Percentiles rank a stretch among this genome's conserved stretches.
Conservation (phyloP, 2,113 vertebrate species). For the Ceyx cyanopectus region DNA sequence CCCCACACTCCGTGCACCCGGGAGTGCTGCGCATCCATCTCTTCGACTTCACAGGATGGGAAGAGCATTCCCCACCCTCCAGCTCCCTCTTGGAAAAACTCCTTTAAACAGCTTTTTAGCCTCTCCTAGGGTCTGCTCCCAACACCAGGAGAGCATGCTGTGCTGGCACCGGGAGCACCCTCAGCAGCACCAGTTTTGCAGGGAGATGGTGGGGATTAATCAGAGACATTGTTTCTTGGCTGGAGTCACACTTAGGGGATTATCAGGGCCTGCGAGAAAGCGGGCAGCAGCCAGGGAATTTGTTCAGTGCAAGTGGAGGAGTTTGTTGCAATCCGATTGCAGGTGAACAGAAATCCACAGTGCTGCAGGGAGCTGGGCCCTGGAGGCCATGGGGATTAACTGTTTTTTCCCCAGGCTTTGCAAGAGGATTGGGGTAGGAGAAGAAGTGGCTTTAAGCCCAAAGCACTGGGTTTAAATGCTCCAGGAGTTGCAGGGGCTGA, state of each 20-base stretch:
- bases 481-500: neutral
- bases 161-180: neutral
- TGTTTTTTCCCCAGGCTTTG: slow-evolving; percentile 7
- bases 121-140: neutral
- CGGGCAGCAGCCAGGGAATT: neutral
- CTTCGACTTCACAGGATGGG: neutral
- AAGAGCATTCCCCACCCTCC: neutral
- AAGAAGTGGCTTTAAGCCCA: neutral
- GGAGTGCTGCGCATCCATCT: rapidly evolving
- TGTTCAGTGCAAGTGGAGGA: neutral
- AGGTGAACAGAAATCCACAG: neutral
- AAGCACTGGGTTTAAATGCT: neutral
- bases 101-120: neutral
- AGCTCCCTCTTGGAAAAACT: neutral
- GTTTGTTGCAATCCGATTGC: slow-evolving; percentile 35
- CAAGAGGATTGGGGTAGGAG: neutral
- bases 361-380: neutral
- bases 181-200: neutral
- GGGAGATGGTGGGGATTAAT: neutral
- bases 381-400: slow-evolving; percentile 6
- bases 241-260: neutral
- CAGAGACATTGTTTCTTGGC: neutral
- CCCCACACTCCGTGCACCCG: rapidly evolving
- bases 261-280: neutral
- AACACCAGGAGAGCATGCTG: rapidly evolving